These are phyloP conservation scores for Silurus glanis DNA, from an alignment of 2,113 vertebrate species.

Conservation along the genomic window DNA sequence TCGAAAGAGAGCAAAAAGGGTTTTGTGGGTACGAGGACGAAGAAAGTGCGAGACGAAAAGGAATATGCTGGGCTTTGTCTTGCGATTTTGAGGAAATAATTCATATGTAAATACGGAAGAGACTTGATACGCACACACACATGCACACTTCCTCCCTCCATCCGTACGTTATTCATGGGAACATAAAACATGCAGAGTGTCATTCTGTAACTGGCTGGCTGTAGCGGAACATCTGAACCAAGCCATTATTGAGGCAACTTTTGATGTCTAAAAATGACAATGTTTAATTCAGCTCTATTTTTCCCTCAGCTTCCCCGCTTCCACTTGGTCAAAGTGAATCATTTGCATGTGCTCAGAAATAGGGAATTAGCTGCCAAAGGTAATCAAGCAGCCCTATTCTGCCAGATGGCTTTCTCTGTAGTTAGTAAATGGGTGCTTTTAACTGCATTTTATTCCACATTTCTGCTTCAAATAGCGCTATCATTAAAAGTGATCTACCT, in stretches of 20 bases:
- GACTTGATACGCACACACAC: not conserved
- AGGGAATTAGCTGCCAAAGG: slow-evolving; percentile 58
- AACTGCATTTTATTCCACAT: slow-evolving; percentile 55
- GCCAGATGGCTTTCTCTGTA: slow-evolving; percentile 61
- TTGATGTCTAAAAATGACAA: slow-evolving; percentile 56
- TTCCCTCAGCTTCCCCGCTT: slow-evolving; percentile 43
- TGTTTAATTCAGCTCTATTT: slow-evolving; percentile 58
- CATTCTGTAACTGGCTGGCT: slow-evolving; percentile 35
- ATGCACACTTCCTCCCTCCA: slow-evolving; percentile 32
- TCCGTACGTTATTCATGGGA: slow-evolving; percentile 42
- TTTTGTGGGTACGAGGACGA: not conserved
- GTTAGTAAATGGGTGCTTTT: slow-evolving; percentile 57
- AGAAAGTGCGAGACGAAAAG: slow-evolving; percentile 33
- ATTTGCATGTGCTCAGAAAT: slow-evolving; percentile 60
- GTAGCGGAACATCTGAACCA: slow-evolving; percentile 47
- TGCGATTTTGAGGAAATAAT: slow-evolving; percentile 34
- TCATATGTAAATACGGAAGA: slow-evolving; percentile 31
- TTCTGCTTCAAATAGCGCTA: slow-evolving; percentile 55
- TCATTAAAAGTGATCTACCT: slow-evolving; percentile 59
- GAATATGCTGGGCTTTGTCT: slow-evolving; percentile 41
- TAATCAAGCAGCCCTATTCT: slow-evolving; percentile 57
- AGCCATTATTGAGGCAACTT: slow-evolving; percentile 53
- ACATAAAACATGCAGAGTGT: slow-evolving; percentile 42
- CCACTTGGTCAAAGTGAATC: slow-evolving; percentile 58
- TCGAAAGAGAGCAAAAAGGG: slow-evolving; percentile 8